Base-by-base conservation (phyloP, 2,797 vertebrate genomes). In the Darevskia mixta region DNA sequence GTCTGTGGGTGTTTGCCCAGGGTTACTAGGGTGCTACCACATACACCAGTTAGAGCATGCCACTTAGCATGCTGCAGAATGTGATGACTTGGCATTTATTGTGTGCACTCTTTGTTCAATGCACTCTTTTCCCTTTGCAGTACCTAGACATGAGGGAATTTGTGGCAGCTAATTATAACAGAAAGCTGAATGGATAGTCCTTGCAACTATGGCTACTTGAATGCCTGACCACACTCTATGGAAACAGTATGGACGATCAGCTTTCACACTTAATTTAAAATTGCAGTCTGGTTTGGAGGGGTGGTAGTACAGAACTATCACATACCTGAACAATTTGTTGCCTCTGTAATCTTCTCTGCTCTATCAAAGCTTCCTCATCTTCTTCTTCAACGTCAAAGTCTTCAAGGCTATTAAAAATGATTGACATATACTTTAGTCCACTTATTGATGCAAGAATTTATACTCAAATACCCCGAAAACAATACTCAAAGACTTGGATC, bases 381-480 rank as follows among this genome's bases (percentile, higher is more conserved):
- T 99, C 97, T 93, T 99, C 99, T 91, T 99, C 99, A 17, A 98
- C 98, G 93, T 99, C 99, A 95, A 98, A 99, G 95, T 99, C 99
- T 93, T 99, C 98, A 86, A 99, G 96, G 93, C 99, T 99, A 94
- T 0, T 89, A 93, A 89, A 93, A 91, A 91, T 8, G 79, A 2
- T 86, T 49, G 85, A 82, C 25, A 2, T 29, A 71, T 55, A 11
- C 73, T 41, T 73, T 18, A n/a, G 86, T 67, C 49, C 11, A 66
- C 20, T 20, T 67, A 49, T 83, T 83, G 2, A n/a, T 27, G 9
- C 27, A 41, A 29, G 18, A 79, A 79, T 27, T 10, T 32, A 32
- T 72, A 79, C n/a, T 45, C 29, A 17, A 41, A 8, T 76, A 76
- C 2, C 23, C 25, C 41, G 79, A 35, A 11, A 81, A 17, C 29